A percentile compares a stretch with the other conserved stretches of the same genome.
These are phyloP conservation scores for Pteropus alecto DNA, from an alignment of 2,113 vertebrate genomes.

Conservation along the genomic window DNA sequence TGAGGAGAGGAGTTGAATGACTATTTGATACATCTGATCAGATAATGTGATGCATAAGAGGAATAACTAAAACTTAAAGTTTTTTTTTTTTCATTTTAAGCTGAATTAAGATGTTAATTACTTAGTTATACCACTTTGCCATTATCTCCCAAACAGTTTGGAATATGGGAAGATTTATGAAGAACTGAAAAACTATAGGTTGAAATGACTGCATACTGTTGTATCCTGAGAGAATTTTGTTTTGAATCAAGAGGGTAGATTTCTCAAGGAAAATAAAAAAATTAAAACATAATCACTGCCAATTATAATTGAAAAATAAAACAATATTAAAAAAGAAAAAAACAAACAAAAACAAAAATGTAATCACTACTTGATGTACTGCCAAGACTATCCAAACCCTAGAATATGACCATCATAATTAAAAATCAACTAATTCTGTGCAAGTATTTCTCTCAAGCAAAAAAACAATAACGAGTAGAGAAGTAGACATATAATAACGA, in stretches of 20 bases:
- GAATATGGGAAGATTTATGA: background rate
- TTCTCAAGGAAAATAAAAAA: constrained; percentile 58
- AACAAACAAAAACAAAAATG: no score
- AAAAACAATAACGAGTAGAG: constrained; percentile 61
- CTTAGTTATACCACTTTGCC: background rate
- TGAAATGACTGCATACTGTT: background rate
- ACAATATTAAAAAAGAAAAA: no score
- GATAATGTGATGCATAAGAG: constrained; percentile 14
- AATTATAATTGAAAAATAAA: no score
- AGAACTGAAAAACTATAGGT: background rate
- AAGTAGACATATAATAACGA: constrained; percentile 53
- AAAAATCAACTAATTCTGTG: constrained; percentile 75
- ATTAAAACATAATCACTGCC: no score
- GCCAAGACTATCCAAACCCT: constrained; percentile 72
- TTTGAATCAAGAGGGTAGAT: constrained; percentile 61
- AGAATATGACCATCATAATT: constrained; percentile 76
- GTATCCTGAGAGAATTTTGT: constrained; percentile 37
- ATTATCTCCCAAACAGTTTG: background rate
- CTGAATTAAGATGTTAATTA: background rate
- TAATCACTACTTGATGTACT: constrained; percentile 76
- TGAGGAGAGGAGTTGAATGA: background rate
- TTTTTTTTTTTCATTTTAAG: background rate
- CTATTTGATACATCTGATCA: background rate
- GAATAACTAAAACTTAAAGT: background rate
- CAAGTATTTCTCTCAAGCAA: constrained; percentile 68